Evolutionary conservation across 2,797 vertebrate genomes (phyloP), one percentile per base, ranked within the genome.

Genomic region (Sebastes glaucus): DNA sequence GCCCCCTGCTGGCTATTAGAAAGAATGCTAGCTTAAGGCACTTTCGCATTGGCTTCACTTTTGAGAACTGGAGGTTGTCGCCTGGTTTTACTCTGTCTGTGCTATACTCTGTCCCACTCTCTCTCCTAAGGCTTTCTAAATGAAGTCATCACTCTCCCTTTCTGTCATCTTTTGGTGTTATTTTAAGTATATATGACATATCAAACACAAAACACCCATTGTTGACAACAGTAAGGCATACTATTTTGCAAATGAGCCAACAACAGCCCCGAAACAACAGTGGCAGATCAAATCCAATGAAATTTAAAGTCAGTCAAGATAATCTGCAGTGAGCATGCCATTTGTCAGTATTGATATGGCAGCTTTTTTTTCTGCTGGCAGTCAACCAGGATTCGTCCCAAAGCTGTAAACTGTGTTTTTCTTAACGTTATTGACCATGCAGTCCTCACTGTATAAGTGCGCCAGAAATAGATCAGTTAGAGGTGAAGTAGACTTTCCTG

Each of bases 261-360:
- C 32, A 71, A 62, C 56, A 66, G 42, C 32, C 22, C 62, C n/a
- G 27, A 64, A 73, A 73, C 49, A 46, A 42, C 46, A 57, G 13
- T 23, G 23, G n/a, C 42, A 64, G 46, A 76, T 30, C 49, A 59
- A 68, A 63, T 79, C 28, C 59, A 80, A 30, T 62, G 10, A 62
- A 32, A 80, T 72, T n/a, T 55, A 52, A 59, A 69, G 60, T 74
- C 78, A 74, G 38, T 82, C 78, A 79, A 30, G 72, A 80, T 64
- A 61, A 74, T 64, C 56, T 42, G 28, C n/a, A 65, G 23, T 71
- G 69, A 84, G 49, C 25, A 7, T 35, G 27, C 27, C 42, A 23
- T 59, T 52, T 77, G 65, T 49, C 14, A 5, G 73, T 77, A 72
- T 53, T 77, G 57, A 68, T 49, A 22, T 64, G 7, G 81, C 68